Conservation (phyloP, 2,888 invertebrate genomes). For the Idaea straminata region DNA sequence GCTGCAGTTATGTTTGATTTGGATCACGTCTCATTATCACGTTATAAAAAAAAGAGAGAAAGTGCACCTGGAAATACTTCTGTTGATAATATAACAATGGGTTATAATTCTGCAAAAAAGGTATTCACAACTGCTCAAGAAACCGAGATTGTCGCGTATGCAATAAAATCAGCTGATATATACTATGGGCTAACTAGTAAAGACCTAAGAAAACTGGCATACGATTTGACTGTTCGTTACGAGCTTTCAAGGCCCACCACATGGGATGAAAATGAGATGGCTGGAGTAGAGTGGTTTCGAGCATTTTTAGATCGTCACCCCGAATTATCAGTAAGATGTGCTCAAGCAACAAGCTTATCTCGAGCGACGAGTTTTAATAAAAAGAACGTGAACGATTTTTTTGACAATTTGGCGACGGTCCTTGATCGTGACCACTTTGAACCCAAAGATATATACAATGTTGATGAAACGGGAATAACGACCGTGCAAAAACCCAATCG, state of each 20-base stretch:
- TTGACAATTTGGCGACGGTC: slow-evolving; percentile 22
- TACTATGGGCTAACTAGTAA: slow-evolving; percentile 13
- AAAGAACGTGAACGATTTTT: slow-evolving; percentile 29
- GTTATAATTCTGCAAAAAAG: slow-evolving; percentile 19
- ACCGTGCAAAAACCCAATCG: too few species aligned
- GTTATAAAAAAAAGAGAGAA: background rate
- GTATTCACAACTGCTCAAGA: slow-evolving; percentile 15
- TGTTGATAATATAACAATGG: slow-evolving; percentile 15
- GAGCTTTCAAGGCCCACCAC: slow-evolving; percentile 15
- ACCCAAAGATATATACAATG: too few species aligned
- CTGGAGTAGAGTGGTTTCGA: slow-evolving; percentile 31
- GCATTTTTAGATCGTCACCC: slow-evolving; percentile 31
- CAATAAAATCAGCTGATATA: slow-evolving; percentile 14
- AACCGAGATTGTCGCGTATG: slow-evolving; percentile 13
- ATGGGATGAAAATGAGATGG: slow-evolving; percentile 26
- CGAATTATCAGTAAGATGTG: slow-evolving; percentile 25
- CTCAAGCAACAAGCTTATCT: slow-evolving; percentile 32
- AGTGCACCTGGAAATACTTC: slow-evolving; percentile 7
- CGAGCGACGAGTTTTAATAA: slow-evolving; percentile 30
- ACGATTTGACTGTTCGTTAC: slow-evolving; percentile 9
- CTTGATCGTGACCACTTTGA: too few species aligned
- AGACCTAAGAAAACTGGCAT: slow-evolving; percentile 11
- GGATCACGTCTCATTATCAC: too few species aligned
- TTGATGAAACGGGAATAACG: too few species aligned
- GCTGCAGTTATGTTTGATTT: too few species aligned